Conservation (phyloP, 2,113 vertebrate species). For the Spilogale gracilis region DNA sequence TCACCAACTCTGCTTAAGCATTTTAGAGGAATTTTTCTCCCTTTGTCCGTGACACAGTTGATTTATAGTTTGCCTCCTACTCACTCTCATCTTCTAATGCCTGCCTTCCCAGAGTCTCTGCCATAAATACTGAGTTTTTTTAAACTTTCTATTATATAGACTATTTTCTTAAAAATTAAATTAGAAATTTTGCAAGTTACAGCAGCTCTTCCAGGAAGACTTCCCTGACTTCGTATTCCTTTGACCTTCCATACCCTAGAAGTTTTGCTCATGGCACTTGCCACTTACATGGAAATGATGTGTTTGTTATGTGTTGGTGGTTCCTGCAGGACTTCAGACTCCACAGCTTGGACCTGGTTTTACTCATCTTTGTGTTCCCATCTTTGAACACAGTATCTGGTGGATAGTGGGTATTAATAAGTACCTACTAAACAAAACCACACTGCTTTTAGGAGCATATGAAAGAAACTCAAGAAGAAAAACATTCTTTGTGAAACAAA, state of each 20-base stretch:
- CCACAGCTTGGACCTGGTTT: not conserved
- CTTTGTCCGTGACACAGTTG: not conserved
- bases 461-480: slow-evolving; percentile 11
- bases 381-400: not conserved
- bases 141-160: not conserved
- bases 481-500: slow-evolving; percentile 35
- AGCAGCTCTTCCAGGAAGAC: slow-evolving; percentile 4
- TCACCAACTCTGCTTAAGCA: not conserved
- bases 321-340: not conserved
- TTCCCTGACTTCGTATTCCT: not conserved
- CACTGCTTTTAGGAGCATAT: not conserved
- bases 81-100: not conserved
- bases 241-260: not conserved
- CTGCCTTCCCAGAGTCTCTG: not conserved
- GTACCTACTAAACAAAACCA: not conserved
- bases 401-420: not conserved
- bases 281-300: not conserved
- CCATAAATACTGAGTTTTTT: not conserved
- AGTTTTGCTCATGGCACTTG: not conserved
- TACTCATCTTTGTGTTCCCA: not conserved
- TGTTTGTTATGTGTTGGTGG: not conserved
- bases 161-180: not conserved
- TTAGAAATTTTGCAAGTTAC: not conserved
- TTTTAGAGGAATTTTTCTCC: not conserved
- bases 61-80: not conserved